These are phyloP conservation scores for Bradysia coprophila DNA, from an alignment of 1,140 invertebrate genomes.

Conservation along the genomic window DNA sequence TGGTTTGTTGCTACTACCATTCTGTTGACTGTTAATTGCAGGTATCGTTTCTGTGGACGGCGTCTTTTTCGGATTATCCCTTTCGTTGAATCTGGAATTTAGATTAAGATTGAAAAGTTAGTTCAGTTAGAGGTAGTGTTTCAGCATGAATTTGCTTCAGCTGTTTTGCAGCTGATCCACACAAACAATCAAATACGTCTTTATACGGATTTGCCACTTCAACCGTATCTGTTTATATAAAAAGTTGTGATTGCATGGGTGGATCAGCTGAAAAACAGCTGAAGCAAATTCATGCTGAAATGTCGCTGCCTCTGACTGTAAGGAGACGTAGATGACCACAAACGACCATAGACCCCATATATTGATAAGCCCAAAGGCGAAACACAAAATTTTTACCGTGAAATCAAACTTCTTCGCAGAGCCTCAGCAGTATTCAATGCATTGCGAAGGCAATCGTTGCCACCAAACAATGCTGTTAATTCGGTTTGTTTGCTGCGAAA, in stretches of 20 bases:
- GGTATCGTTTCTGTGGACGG: neutral
- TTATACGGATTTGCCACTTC: too few relatives aligned
- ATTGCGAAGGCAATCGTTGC: slow-evolving; percentile 28
- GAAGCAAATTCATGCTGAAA: neutral
- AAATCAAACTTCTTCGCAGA: neutral
- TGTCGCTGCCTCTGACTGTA: neutral
- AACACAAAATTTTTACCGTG: neutral
- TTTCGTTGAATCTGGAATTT: neutral
- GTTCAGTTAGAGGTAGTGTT: too few relatives aligned
- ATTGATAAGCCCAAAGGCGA: neutral
- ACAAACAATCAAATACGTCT: too few relatives aligned
- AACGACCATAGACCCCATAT: neutral
- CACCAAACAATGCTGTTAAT: slow-evolving; percentile 31
- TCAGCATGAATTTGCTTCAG: too few relatives aligned
- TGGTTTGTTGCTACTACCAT: slow-evolving; percentile 6
- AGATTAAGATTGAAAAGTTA: too few relatives aligned
- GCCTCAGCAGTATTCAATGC: neutral
- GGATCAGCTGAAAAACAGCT: too few relatives aligned
- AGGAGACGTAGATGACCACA: neutral
- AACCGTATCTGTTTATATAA: too few relatives aligned
- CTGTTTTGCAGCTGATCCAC: too few relatives aligned
- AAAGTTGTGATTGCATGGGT: too few relatives aligned
- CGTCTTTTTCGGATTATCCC: neutral
- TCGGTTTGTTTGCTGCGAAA: slow-evolving; percentile 33
- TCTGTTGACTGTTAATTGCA: neutral